Conservation (phyloP, 2,113 vertebrate species). For the Ia io region DNA sequence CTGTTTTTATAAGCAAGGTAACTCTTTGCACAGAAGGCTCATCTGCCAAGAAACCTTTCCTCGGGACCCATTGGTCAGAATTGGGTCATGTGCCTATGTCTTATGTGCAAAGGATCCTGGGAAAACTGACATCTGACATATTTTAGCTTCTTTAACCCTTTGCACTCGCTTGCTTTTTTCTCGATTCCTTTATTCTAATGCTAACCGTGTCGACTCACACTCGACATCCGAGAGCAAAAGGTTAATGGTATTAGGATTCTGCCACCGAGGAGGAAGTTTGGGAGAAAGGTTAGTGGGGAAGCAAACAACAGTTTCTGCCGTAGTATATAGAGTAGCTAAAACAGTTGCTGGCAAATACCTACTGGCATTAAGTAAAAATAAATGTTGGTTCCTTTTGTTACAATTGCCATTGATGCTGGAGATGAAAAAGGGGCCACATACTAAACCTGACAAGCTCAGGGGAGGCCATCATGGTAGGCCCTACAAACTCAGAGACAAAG, state of each 20-base stretch:
- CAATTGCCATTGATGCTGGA: background rate
- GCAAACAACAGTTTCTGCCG: background rate
- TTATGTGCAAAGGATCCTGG: background rate
- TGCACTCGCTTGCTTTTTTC: too few species aligned
- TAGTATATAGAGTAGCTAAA: background rate
- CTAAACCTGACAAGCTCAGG: background rate
- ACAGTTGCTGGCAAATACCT: background rate
- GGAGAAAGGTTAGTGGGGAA: background rate
- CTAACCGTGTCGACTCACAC: too few species aligned
- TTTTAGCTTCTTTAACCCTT: slow-evolving; percentile 31
- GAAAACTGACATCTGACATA: background rate
- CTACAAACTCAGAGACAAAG: background rate
- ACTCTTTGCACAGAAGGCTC: background rate
- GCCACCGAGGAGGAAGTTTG: background rate
- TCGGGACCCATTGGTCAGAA: background rate
- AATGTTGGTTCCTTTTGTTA: background rate
- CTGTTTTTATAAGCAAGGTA: background rate
- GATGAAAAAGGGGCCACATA: background rate
- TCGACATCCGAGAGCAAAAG: too few species aligned
- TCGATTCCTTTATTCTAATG: too few species aligned
- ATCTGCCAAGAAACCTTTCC: background rate
- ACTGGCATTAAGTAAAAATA: slow-evolving; percentile 8
- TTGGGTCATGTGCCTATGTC: background rate
- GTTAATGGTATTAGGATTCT: background rate
- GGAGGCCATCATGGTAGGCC: background rate